Evolutionary conservation across 2,888 invertebrate genomes (phyloP).

Genomic region (Tipula unca): DNA sequence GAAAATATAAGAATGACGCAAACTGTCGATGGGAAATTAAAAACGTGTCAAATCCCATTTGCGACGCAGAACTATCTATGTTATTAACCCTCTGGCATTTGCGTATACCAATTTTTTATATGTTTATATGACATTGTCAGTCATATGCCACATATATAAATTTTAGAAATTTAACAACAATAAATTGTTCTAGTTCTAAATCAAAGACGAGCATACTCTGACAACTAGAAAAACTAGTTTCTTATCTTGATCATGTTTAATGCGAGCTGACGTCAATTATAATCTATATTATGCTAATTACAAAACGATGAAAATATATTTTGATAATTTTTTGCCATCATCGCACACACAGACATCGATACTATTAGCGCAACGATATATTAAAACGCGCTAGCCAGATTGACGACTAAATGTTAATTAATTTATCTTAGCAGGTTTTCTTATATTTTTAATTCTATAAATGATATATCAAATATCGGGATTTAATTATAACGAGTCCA

Average conservation of each 20-base stretch:
- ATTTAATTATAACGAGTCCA: neutral
- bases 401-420: conserved; percentile 14
- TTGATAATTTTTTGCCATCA: neutral
- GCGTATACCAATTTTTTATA: too few relatives aligned
- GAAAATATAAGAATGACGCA: neutral
- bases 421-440: neutral
- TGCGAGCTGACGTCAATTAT: neutral
- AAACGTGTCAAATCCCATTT: neutral
- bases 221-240: neutral
- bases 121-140: neutral
- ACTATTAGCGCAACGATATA: neutral
- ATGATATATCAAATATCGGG: neutral
- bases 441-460: neutral
- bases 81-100: neutral
- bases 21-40: neutral
- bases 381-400: neutral
- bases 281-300: neutral
- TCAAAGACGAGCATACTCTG: neutral
- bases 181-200: neutral
- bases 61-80: neutral
- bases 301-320: neutral
- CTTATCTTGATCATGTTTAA: neutral
- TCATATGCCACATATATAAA: neutral
- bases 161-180: neutral
- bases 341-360: neutral